A percentile compares a stretch with the other conserved stretches of the same genome.
phyloP scores from a whole-genome alignment of 1,140 invertebrate genomes.

The Sminthurides bifidus region DNA sequence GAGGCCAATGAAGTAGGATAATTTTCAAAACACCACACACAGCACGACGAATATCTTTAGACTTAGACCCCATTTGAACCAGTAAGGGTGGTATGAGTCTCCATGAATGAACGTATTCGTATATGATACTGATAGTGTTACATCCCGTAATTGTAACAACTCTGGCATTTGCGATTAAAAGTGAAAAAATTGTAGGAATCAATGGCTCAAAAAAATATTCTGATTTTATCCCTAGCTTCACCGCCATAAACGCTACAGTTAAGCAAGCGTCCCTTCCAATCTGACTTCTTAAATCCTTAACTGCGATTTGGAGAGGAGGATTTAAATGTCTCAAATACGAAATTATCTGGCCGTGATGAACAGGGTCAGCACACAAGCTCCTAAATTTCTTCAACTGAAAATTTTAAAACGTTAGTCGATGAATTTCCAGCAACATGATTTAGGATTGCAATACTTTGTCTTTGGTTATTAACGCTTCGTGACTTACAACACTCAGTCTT shows the following conservation, averaged over 20 bases:
- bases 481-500: conserved; percentile 22
- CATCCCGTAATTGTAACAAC: conserved; percentile 22
- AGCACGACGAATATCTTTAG: conserved; percentile 30
- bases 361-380: conserved; percentile 23
- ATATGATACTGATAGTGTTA: conserved; percentile 23
- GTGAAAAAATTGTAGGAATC: conserved; percentile 22
- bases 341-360: conserved; percentile 25
- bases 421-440: no score
- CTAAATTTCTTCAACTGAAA: conserved; percentile 30
- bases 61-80: conserved; percentile 27
- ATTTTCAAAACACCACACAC: conserved; percentile 27
- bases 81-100: conserved; percentile 28
- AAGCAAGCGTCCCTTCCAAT: conserved; percentile 26
- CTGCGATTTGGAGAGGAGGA: conserved; percentile 24
- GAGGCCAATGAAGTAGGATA: conserved; percentile 21
- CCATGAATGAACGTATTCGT: conserved; percentile 26
- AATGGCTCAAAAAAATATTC: conserved; percentile 29
- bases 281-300: conserved; percentile 29
- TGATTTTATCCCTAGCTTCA: conserved; percentile 17
- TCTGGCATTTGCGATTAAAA: conserved; percentile 30
- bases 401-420: not conserved
- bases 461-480: no score
- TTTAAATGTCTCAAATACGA: conserved; percentile 29
- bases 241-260: conserved; percentile 20
- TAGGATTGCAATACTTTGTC: no score